Base-by-base conservation (phyloP, 2,888 invertebrate genomes). In the Drosophila birchii region DNA sequence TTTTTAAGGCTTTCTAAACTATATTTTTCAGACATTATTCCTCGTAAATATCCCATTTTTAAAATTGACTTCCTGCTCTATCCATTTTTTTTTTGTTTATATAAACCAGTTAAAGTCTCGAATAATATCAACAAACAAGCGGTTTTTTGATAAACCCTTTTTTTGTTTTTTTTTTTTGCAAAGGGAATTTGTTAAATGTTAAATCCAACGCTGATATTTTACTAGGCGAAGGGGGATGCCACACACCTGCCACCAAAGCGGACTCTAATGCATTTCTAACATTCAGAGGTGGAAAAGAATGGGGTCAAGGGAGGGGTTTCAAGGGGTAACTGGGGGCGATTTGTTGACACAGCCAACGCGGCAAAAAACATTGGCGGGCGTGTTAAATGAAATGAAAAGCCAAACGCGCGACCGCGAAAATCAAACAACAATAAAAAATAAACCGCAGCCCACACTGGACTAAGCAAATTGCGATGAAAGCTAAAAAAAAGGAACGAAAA, bases 381-480 rank as follows among this genome's bases (percentile, higher is more conserved):
- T 73, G 85, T 84, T 84, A 80, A 84, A 84, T 84, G 80, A 85
- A 83, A 80, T 80, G 86, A 81, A 83, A 81, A 83, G 83, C 81
- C 81, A 84, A 85, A 79, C 79, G 85, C 83, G 83, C 79, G 85
- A 85, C 81, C 85, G 85, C 86, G 80, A 83, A 85, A 84, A 84
- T 84, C 83, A 84, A 84, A 85, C 83, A 85, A 85, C 81, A 85
- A 85, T 83, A 81, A 84, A 85, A 85, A 82, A 79, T 73, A 76
- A 67, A 81, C 78, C 78, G 82, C 83, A 66, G 51, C 66, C 66
- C 29, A 53, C 64, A 54, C 66, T 51, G 73, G 72, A 60, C 72
- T 72, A 45, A 43, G 43, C n/a, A 60, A 73, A 73, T 54, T 64
- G 71, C 71, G 57, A n/a, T 60, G 85, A 79, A 79, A 80, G 76